Evolutionary conservation across 2,113 vertebrate species (phyloP).

Genomic region (Ahaetulla prasina): DNA sequence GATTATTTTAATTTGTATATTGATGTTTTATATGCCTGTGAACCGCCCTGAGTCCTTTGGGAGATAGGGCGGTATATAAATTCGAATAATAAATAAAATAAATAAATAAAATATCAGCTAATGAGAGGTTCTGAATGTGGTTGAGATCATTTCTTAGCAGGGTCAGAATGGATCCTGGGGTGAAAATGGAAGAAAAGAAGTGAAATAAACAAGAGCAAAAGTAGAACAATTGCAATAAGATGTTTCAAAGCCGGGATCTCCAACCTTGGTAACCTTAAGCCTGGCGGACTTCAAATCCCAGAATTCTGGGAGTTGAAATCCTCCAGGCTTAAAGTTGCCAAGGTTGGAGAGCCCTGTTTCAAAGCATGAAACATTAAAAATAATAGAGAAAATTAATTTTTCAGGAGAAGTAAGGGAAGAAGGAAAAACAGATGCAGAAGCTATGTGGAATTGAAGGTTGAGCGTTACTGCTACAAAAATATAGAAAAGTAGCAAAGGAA

Average conservation of each 20-base stretch:
- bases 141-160: not conserved
- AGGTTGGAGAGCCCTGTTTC: too few species aligned
- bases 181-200: not conserved
- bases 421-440: not conserved
- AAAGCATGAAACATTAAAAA: not conserved
- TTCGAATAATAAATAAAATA: too few species aligned
- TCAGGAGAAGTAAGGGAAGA: not conserved
- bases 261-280: too few species aligned
- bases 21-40: too few species aligned
- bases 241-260: too few species aligned
- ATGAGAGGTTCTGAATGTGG: not conserved
- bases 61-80: too few species aligned
- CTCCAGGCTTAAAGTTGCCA: too few species aligned
- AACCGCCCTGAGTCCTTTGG: too few species aligned
- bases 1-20: too few species aligned
- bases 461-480: not conserved
- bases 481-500: not conserved
- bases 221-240: not conserved
- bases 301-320: too few species aligned
- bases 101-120: too few species aligned
- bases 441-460: not conserved
- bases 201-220: not conserved
- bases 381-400: not conserved
- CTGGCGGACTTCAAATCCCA: too few species aligned
- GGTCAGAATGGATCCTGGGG: not conserved